Evolutionary conservation across 2,888 invertebrate genomes (phyloP), one percentile per base, ranked within the genome.

Genomic region (Hydroisotoma schaefferi): DNA sequence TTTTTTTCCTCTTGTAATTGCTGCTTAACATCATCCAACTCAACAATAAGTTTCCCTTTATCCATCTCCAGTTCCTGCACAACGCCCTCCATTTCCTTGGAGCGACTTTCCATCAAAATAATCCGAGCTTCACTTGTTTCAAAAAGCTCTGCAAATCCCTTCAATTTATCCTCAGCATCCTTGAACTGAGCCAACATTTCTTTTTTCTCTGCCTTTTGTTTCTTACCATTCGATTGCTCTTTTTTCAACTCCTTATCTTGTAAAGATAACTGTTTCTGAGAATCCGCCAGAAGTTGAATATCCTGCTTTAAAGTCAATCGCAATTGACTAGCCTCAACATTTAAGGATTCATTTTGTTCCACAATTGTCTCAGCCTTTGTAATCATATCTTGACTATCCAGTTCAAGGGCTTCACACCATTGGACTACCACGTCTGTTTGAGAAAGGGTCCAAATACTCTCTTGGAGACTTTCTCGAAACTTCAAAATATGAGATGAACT

Each of bases 371-470:
- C 8, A 33, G 33, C 15, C 33, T 33, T 33, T 33, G 33, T 15
- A 33, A 43, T 37, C 12, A 59, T 61, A n/a, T 28, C 52, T 6
- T 53, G 23, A 10, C 59, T 51, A 29, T 61, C 61, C 1, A 25
- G 33, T 29, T 25, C 20, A 27, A 65, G 27, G 1, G 65, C 61
- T 18, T 59, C 20, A 2, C 59, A 54, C 61, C 61, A 65, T 8
- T 57, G 48, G 12, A 57, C 25, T 12, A 65, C 38, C 3, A 61
- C 61, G 4, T 51, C 61, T 20, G 57, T 33, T 40, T 65, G 61
- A 2, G 65, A 61, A 20, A 57, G 49, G n/a, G 33, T 49, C 27
- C 57, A 62, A 2, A 57, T 40, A 37, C 52, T 49, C 5, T 62
- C 55, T 12, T 33, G 23, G 2, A 64, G 33, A 25, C 57, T 57